Conservation (phyloP, 2,888 invertebrate species). For the Cantharis rufa region DNA sequence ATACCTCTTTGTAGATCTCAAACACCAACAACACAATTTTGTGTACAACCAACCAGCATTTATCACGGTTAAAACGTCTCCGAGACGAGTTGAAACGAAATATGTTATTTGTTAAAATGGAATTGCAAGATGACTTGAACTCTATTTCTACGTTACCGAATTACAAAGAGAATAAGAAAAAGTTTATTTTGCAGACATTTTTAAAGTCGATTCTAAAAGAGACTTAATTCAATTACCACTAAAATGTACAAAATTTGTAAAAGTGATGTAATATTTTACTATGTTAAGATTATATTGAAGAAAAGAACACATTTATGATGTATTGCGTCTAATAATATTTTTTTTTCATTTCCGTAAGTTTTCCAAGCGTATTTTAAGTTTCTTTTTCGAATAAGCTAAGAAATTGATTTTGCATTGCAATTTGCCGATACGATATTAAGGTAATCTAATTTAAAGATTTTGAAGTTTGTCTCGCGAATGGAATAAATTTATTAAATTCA, state of each 20-base stretch:
- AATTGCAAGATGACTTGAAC: slow-evolving; percentile 20
- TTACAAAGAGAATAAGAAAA: slow-evolving; percentile 8
- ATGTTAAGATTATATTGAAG: background rate
- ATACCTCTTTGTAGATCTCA: slow-evolving; percentile 1
- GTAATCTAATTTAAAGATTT: slow-evolving; percentile 26
- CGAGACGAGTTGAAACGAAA: slow-evolving; percentile 16
- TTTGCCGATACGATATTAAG: slow-evolving; percentile 22
- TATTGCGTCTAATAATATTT: background rate
- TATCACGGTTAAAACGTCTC: slow-evolving; percentile 13
- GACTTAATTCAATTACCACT: slow-evolving; percentile 23
- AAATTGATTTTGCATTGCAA: slow-evolving; percentile 16
- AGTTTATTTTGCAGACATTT: slow-evolving; percentile 10
- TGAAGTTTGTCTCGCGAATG: slow-evolving; percentile 12
- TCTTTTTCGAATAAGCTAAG: background rate
- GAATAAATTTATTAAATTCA: background rate
- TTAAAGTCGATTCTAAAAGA: slow-evolving; percentile 14
- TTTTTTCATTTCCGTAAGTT: background rate
- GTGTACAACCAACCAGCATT: background rate
- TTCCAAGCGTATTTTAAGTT: background rate
- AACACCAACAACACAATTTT: slow-evolving; percentile 5
- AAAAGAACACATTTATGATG: background rate
- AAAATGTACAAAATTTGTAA: slow-evolving; percentile 13
- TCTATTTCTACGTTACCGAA: slow-evolving; percentile 11
- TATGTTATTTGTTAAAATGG: slow-evolving; percentile 12
- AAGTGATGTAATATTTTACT: slow-evolving; percentile 17